phyloP scores from a whole-genome alignment of 1,140 invertebrate genomes.

The Maniola jurtina region DNA sequence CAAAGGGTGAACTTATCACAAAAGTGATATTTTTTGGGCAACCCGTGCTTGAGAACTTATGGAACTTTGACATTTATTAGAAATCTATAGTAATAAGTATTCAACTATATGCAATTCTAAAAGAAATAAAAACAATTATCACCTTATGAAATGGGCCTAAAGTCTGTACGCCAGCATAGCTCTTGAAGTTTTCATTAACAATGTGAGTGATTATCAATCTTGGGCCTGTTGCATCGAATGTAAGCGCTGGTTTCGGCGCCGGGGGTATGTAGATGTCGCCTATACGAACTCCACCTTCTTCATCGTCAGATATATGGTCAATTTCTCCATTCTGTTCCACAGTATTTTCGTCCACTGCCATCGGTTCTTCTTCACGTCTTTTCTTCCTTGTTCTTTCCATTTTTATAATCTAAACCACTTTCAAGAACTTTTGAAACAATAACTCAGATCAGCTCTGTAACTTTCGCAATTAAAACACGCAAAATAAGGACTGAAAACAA shows the following conservation, averaged over 20 bases:
- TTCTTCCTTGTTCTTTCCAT: constrained; percentile 59
- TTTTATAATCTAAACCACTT: not conserved
- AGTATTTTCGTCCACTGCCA: constrained; percentile 59
- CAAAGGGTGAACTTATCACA: too few species aligned
- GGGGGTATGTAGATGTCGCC: constrained; percentile 96
- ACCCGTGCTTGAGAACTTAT: too few species aligned
- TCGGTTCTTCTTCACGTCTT: constrained; percentile 51
- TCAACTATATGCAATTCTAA: too few species aligned
- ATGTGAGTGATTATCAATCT: constrained; percentile 96
- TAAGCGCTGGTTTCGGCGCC: constrained; percentile 84
- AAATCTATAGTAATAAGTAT: too few species aligned
- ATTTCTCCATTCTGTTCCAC: constrained; percentile 36
- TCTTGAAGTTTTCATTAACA: constrained; percentile 97
- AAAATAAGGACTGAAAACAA: too few species aligned
- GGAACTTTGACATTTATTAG: too few species aligned
- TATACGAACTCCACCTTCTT: constrained; percentile 81
- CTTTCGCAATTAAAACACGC: too few species aligned
- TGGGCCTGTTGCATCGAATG: constrained; percentile 84
- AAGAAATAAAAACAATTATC: constrained; percentile 34
- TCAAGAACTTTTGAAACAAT: not conserved
- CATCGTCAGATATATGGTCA: constrained; percentile 79
- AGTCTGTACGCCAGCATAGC: constrained; percentile 91
- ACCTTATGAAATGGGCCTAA: constrained; percentile 93
- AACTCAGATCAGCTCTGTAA: not conserved
- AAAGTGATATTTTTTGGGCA: too few species aligned